Conservation (phyloP, 2,797 vertebrate species). For the Takifugu rubripes region DNA sequence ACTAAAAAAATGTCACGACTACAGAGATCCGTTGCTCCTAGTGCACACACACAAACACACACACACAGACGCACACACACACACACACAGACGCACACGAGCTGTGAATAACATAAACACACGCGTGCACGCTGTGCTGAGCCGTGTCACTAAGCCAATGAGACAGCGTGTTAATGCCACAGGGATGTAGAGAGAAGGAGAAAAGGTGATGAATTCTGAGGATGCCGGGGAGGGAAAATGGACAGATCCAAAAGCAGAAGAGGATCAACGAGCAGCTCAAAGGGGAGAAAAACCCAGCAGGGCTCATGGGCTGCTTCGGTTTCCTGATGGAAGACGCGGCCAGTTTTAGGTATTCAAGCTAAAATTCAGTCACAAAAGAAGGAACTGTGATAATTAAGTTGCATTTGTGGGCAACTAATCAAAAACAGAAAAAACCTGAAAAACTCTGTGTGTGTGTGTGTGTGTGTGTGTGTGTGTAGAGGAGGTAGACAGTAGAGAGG, state of each 20-base stretch:
- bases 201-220: slow-evolving; percentile 8
- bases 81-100: slow-evolving; percentile 9
- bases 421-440: background rate
- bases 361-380: slow-evolving; percentile 2
- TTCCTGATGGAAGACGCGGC: no score
- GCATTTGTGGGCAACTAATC: no score
- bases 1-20: slow-evolving; percentile 62
- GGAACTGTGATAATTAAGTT: no score
- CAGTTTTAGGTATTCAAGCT: background rate
- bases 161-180: slow-evolving; percentile 59
- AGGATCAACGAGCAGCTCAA: background rate
- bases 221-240: background rate
- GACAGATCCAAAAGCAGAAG: slow-evolving; percentile 10
- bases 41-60: slow-evolving; percentile 22
- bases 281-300: slow-evolving; percentile 2
- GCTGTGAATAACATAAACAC: slow-evolving; percentile 12
- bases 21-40: slow-evolving; percentile 39
- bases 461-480: slow-evolving; percentile 27
- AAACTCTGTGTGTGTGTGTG: background rate
- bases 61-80: background rate
- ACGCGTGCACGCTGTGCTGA: slow-evolving; percentile 57
- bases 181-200: slow-evolving; percentile 35
- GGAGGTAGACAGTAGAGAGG: slow-evolving; percentile 47
- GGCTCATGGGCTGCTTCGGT: no score
- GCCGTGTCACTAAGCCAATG: slow-evolving; percentile 66